These are phyloP conservation scores for Leptinotarsa texana DNA, from an alignment of 1,140 invertebrate species.

Conservation along the genomic window DNA sequence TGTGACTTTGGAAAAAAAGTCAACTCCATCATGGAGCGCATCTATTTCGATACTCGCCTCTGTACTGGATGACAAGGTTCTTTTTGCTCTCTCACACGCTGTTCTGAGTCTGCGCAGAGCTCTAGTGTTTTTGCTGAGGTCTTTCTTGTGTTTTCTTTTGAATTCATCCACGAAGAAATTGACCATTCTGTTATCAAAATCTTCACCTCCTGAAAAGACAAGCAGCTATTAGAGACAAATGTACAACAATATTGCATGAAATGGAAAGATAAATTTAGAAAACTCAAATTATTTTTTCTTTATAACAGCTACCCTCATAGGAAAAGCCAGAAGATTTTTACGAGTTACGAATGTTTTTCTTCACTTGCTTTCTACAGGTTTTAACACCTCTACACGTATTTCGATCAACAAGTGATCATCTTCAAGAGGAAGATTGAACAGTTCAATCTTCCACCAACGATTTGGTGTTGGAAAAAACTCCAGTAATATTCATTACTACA, in stretches of 20 bases:
- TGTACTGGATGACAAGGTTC: conserved; percentile 68
- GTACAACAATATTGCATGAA: background rate
- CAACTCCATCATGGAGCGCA: conserved; percentile 75
- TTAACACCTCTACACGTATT: too few species aligned
- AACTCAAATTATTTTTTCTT: background rate
- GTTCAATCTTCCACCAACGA: too few species aligned
- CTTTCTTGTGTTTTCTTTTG: conserved; percentile 82
- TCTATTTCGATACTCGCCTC: conserved; percentile 76
- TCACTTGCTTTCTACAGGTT: too few species aligned
- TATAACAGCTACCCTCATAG: background rate
- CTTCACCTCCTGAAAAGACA: conserved; percentile 67
- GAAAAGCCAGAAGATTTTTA: background rate
- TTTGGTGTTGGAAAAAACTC: too few species aligned
- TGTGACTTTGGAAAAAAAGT: conserved; percentile 85
- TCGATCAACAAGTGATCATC: too few species aligned
- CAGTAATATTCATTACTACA: too few species aligned
- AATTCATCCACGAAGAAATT: conserved; percentile 77
- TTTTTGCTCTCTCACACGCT: conserved; percentile 73
- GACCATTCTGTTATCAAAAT: conserved; percentile 84
- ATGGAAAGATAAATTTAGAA: background rate
- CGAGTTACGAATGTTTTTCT: too few species aligned
- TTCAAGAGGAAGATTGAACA: too few species aligned
- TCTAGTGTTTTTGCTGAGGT: conserved; percentile 73
- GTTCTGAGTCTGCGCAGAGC: conserved; percentile 77
- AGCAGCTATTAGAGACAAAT: background rate